Base-by-base conservation (phyloP, 1,140 invertebrate genomes). In the Leptinotarsa undecemlineata region DNA sequence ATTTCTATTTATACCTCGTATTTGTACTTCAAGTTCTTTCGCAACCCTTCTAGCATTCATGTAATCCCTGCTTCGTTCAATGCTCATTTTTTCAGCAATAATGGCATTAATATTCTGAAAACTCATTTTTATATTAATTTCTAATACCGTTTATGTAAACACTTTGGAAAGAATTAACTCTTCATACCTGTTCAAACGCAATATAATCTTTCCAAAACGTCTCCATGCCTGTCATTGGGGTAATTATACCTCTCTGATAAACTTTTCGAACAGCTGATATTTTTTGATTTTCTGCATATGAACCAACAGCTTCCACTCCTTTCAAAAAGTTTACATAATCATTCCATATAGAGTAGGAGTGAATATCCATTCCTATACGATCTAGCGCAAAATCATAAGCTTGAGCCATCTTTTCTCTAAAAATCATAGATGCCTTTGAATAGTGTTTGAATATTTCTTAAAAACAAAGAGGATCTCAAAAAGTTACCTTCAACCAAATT, bases 341-440 rank as follows among this genome's bases (percentile, higher is more conserved):
- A 82, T 95, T 95, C 97, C 97, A 99, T 76, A 99, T 95, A 23
- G 93, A 92, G 84, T 95, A 98, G 0, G 97, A 97, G 85, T 96
- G 94, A 77, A 98, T 95, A 82, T 99, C 98, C 91, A 99, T 94
- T 3, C 98, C 98, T 81, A 99, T 99, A 87, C 99, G 99, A 75
- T 99, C 98, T 72, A 99, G 85, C 0, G 98, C 98, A 89, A 99
- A 99, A 86, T 99, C 98, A 85, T 99, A 99, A 0, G 98, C 98
- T 86, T 99, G 96, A 0, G 97, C 97, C 95, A 99, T 98, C 88
- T 99, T 99, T 86, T 99, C 98, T 83, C 97, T 98, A 85, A 66
- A 88, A 88, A 61, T 42, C 8, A 42, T 42, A 42, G 33, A 42
- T 80, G 0, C 2, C 8, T 42, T 42, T 11, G 4, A 42, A 42